A percentile compares a stretch with the other conserved stretches of the same genome.
Conservation (phyloP, 2,113 vertebrate species). For the Paratilapia polleni region DNA sequence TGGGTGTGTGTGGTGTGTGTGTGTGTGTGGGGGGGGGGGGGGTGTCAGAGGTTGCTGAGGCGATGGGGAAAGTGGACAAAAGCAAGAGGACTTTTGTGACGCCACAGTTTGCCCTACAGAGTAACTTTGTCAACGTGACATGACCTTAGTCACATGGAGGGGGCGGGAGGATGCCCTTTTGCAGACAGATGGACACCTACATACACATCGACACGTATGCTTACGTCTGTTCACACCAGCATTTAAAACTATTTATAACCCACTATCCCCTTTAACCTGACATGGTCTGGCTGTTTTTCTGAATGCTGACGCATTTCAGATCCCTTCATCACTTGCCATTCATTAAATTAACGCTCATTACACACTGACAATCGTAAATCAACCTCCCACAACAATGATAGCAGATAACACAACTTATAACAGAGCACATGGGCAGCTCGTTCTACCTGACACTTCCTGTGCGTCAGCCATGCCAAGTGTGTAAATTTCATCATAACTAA, state of each 20-base stretch:
- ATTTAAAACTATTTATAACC: conserved; percentile 74
- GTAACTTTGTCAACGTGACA: conserved; percentile 52
- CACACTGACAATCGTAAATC: conserved; percentile 68
- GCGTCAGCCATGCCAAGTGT: conserved; percentile 66
- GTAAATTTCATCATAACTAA: conserved; percentile 70
- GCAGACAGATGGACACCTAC: conserved; percentile 47
- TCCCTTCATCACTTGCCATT: conserved; percentile 60
- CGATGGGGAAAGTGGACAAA: conserved; percentile 66
- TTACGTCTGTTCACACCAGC: conserved; percentile 65
- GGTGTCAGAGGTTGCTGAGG: conserved; percentile 1
- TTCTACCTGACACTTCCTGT: conserved; percentile 63
- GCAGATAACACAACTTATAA: conserved; percentile 72
- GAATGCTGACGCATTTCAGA: conserved; percentile 76
- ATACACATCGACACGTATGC: conserved; percentile 49
- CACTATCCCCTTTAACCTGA: conserved; percentile 54
- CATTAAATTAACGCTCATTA: conserved; percentile 77
- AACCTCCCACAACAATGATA: conserved; percentile 63
- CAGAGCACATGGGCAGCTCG: conserved; percentile 41
- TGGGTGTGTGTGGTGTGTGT: too few species aligned
- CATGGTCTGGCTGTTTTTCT: conserved; percentile 55
- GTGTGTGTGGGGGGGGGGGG: background rate
- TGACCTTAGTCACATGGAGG: conserved; percentile 54
- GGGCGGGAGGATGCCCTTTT: conserved; percentile 54
- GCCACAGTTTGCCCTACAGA: conserved; percentile 43
- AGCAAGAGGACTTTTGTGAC: conserved; percentile 61